phyloP scores from a whole-genome alignment of 2,797 vertebrate species.

The Craterocephalus amniculus region DNA sequence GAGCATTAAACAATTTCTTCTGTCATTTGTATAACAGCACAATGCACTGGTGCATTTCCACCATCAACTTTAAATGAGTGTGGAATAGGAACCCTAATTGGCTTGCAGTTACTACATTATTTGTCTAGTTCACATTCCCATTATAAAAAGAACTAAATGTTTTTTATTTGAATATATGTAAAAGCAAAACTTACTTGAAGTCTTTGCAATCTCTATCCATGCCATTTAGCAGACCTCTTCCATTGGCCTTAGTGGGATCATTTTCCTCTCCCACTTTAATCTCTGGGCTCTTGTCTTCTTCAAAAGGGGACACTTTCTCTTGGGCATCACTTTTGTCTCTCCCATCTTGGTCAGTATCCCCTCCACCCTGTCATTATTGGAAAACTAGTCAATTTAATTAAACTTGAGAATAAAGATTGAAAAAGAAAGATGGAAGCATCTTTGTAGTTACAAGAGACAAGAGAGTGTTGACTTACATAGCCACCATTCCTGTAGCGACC shows the following conservation, averaged over 20 bases:
- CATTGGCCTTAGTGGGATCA: conserved; percentile 92
- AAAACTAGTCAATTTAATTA: background rate
- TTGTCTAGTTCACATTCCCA: no score
- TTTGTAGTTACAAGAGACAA: no score
- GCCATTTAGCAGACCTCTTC: conserved; percentile 95
- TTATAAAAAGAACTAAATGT: background rate
- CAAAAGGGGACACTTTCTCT: conserved; percentile 94
- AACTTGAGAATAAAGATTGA: background rate
- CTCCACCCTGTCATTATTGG: conserved; percentile 85
- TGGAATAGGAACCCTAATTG: background rate
- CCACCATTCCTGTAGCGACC: conserved; percentile 95
- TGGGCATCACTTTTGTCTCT: conserved; percentile 93
- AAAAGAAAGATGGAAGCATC: background rate
- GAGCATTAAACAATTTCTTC: no score
- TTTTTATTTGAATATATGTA: background rate
- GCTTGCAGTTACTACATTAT: no score
- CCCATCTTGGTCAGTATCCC: conserved; percentile 92
- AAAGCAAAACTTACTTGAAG: conserved; percentile 89
- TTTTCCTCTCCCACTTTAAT: conserved; percentile 92
- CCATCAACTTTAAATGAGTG: background rate
- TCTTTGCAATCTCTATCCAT: conserved; percentile 99
- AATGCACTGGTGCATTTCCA: background rate
- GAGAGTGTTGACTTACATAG: conserved; percentile 87
- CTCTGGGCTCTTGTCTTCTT: conserved; percentile 95
- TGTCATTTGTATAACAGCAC: background rate